Conservation (phyloP, 2,888 invertebrate species). For the Augiades crinisus region DNA sequence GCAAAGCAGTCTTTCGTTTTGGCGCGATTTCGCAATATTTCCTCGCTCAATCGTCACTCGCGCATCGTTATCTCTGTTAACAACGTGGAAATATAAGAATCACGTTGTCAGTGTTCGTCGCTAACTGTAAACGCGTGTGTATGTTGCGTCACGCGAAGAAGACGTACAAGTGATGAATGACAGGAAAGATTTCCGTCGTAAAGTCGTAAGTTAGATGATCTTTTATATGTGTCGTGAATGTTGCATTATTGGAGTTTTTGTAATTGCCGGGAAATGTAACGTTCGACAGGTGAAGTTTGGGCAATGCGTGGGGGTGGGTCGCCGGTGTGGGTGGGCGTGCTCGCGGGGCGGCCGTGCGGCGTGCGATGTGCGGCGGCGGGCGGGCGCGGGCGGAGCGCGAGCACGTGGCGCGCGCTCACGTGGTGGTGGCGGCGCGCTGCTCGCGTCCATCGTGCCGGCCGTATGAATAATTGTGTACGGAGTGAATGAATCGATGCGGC, state of each 20-base stretch:
- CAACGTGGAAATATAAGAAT: conserved; percentile 26
- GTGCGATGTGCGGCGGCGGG: conserved; percentile 41
- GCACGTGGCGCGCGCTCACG: conserved; percentile 77
- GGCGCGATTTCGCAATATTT: conserved; percentile 39
- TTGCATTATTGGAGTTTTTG: background rate
- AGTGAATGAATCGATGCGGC: conserved; percentile 80
- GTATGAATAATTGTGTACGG: conserved; percentile 79
- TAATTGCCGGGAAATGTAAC: conserved; percentile 2
- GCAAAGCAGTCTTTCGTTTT: conserved; percentile 43
- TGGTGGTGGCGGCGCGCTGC: conserved; percentile 62
- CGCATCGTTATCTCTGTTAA: conserved; percentile 25
- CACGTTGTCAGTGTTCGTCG: conserved; percentile 14
- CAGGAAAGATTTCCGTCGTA: background rate
- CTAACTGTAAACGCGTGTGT: conserved; percentile 2
- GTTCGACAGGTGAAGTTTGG: conserved; percentile 14
- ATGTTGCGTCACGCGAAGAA: conserved; percentile 19
- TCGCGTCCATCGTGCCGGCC: conserved; percentile 67
- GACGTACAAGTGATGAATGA: conserved; percentile 6
- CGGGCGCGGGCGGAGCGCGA: conserved; percentile 52
- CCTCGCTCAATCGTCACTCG: conserved; percentile 25
- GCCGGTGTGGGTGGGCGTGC: conserved; percentile 45
- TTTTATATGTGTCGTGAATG: background rate
- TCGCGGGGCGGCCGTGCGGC: conserved; percentile 38
- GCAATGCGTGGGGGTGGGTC: conserved; percentile 34
- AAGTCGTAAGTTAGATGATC: background rate